A percentile compares a stretch with the other conserved stretches of the same genome.
Evolutionary conservation across 2,113 vertebrate genomes (phyloP).

Genomic region (Hydrolagus affinis): DNA sequence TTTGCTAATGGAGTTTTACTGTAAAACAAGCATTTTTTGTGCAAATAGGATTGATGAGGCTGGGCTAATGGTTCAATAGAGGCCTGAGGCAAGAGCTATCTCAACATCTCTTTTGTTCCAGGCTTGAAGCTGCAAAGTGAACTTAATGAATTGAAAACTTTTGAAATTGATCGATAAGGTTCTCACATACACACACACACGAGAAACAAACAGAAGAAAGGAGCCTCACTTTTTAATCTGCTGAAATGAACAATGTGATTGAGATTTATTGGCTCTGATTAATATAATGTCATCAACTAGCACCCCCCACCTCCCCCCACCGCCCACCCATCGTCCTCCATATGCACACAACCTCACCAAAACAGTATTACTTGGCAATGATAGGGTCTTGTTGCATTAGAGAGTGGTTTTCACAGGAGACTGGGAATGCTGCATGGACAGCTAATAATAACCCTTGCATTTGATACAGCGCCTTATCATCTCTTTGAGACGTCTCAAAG

Average conservation of each 20-base stretch:
- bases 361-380: conserved; percentile 3
- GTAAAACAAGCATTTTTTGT: conserved; percentile 5
- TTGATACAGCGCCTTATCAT: too few relatives aligned
- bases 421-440: background rate
- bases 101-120: background rate
- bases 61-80: background rate
- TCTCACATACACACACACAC: background rate
- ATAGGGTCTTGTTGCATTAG: background rate
- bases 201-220: background rate
- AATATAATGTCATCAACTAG: conserved; percentile 13
- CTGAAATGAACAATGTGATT: background rate
- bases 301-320: too few relatives aligned
- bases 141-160: conserved; percentile 18
- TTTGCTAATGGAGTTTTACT: background rate
- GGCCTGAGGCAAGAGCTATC: background rate
- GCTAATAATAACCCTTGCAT: too few relatives aligned
- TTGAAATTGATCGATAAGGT: background rate
- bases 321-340: too few relatives aligned
- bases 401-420: background rate
- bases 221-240: conserved; percentile 3
- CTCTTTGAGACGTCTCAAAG: too few relatives aligned
- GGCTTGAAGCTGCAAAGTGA: background rate
- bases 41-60: background rate
- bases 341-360: too few relatives aligned
- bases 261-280: background rate